A percentile compares a stretch with the other conserved stretches of the same genome.
These are phyloP conservation scores for Dallia pectoralis DNA, from an alignment of 2,797 vertebrate species.

Conservation along the genomic window DNA sequence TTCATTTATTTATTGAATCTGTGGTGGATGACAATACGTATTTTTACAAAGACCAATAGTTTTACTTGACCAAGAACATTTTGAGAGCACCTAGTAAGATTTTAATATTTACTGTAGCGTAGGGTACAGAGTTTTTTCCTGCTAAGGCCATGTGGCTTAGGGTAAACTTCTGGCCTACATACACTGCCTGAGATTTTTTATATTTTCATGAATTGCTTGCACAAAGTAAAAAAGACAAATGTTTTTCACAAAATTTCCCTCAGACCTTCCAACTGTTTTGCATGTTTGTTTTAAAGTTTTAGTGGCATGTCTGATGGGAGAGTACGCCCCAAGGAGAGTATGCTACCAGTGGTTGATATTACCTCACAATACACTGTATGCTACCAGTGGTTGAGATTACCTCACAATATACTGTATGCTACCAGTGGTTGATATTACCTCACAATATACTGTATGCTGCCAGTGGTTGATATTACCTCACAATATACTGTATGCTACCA, in stretches of 20 bases:
- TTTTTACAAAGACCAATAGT: slow-evolving; percentile 7
- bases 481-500: slow-evolving; percentile 21
- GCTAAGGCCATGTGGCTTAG: neutral
- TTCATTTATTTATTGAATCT: slow-evolving; percentile 31
- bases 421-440: slow-evolving; percentile 34
- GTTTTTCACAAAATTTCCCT: too few species aligned
- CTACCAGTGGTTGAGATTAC: slow-evolving; percentile 36
- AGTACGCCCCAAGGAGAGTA: too few species aligned
- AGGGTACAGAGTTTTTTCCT: neutral
- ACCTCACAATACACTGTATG: slow-evolving; percentile 10
- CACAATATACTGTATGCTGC: slow-evolving; percentile 15
- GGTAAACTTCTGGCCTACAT: neutral
- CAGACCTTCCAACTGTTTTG: too few species aligned
- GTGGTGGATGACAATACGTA: slow-evolving; percentile 33
- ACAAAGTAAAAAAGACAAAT: slow-evolving; percentile 9
- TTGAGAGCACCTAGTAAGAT: neutral
- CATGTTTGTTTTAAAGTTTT: too few species aligned
- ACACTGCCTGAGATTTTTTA: slow-evolving; percentile 49
- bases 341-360: too few species aligned
- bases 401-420: slow-evolving; percentile 10
- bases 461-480: slow-evolving; percentile 31
- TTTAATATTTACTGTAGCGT: neutral
- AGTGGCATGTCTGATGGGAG: too few species aligned
- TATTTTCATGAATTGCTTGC: slow-evolving; percentile 41
- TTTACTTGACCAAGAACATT: neutral